Conservation (phyloP, 2,888 invertebrate species). For the Chymomyza amoena region DNA sequence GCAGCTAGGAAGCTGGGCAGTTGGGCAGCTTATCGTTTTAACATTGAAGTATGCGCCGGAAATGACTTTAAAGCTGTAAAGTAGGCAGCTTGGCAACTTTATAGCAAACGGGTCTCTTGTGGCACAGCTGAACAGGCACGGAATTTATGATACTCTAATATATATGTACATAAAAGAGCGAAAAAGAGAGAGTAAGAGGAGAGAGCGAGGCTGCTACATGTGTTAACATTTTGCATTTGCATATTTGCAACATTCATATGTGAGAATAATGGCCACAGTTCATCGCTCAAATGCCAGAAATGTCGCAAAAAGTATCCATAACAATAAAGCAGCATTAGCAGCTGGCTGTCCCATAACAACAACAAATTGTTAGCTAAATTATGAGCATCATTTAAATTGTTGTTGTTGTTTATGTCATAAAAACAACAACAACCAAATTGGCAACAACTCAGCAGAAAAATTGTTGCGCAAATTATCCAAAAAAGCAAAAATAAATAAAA, state of each 20-base stretch:
- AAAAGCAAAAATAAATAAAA: conserved; percentile 23
- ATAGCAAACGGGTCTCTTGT: conserved; percentile 62
- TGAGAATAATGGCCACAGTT: conserved; percentile 42
- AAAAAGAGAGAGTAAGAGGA: not conserved
- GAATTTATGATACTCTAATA: conserved; percentile 44
- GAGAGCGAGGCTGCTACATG: conserved; percentile 26
- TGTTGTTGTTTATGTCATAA: not conserved
- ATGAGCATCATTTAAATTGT: conserved; percentile 60
- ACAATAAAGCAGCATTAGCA: conserved; percentile 68
- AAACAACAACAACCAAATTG: conserved; percentile 21
- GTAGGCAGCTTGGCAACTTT: conserved; percentile 53
- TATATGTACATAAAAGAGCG: not conserved
- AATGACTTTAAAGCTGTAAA: conserved; percentile 51
- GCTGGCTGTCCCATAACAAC: conserved; percentile 38
- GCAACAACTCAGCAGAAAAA: conserved; percentile 65
- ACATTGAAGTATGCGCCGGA: not conserved
- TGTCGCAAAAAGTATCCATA: conserved; percentile 48
- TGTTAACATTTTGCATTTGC: conserved; percentile 66
- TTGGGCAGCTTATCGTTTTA: conserved; percentile 39
- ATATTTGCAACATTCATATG: conserved; percentile 41
- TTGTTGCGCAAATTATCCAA: conserved; percentile 53
- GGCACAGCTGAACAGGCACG: conserved; percentile 6
- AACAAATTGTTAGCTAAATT: conserved; percentile 62
- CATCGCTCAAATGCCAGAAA: conserved; percentile 10
- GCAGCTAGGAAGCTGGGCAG: conserved; percentile 33